Conservation (phyloP, 2,113 vertebrate species). For the Toxostoma redivivum region DNA sequence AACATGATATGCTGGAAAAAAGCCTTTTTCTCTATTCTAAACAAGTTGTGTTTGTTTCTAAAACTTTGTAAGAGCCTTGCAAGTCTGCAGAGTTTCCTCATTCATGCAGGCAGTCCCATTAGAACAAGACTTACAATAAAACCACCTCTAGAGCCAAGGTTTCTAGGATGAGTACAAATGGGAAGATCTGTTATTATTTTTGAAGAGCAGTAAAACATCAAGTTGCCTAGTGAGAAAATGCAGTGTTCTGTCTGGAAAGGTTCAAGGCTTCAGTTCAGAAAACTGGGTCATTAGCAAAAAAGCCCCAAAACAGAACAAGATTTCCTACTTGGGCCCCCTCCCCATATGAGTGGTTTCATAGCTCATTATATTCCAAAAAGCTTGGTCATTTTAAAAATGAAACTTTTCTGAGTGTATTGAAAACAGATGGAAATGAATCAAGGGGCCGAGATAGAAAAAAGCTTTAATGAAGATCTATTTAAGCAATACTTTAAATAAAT, state of each 20-base stretch:
- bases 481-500: constrained; percentile 37
- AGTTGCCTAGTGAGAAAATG: background rate
- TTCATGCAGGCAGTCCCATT: background rate
- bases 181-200: background rate
- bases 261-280: background rate
- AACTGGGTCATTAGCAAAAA: background rate
- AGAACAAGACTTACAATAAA: background rate
- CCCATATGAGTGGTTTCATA: background rate
- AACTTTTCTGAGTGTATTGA: background rate
- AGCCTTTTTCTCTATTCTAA: background rate
- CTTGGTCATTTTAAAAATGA: background rate
- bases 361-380: background rate
- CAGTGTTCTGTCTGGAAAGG: background rate
- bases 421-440: constrained; percentile 30
- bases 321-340: background rate
- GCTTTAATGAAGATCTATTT: background rate
- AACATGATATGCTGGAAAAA: background rate
- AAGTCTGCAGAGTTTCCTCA: background rate
- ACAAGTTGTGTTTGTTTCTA: background rate
- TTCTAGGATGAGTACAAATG: background rate
- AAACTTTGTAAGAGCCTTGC: background rate
- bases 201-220: background rate
- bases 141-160: background rate
- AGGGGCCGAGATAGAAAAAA: background rate
- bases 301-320: background rate